phyloP scores from a whole-genome alignment of 2,888 invertebrate genomes.

The Loripinus fragilis region DNA sequence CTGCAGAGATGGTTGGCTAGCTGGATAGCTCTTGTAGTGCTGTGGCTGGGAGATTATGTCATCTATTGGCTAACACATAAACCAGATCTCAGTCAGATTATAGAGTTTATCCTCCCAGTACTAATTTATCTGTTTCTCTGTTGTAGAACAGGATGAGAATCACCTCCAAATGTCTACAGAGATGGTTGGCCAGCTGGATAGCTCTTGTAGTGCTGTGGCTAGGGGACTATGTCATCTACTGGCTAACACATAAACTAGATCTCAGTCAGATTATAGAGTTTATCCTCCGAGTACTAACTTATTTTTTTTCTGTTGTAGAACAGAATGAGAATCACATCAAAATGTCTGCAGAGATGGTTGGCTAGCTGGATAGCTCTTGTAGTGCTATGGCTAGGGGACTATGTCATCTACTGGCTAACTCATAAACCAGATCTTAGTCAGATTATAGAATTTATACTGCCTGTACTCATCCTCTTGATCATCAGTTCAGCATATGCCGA shows the following conservation, averaged over 20 bases:
- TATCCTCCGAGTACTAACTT: constrained; percentile 79
- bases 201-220: constrained; percentile 81
- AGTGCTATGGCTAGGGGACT: constrained; percentile 81
- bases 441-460: constrained; percentile 82
- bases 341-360: constrained; percentile 84
- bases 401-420: constrained; percentile 82
- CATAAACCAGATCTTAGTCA: constrained; percentile 79
- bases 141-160: constrained; percentile 81
- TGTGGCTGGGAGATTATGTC: constrained; percentile 82
- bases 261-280: constrained; percentile 81
- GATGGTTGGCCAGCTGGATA: constrained; percentile 83
- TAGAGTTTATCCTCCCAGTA: constrained; percentile 82
- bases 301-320: constrained; percentile 68
- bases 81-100: constrained; percentile 79
- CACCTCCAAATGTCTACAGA: constrained; percentile 82
- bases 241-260: constrained; percentile 81
- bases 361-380: constrained; percentile 82
- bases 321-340: constrained; percentile 81
- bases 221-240: constrained; percentile 81
- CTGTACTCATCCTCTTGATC: constrained; percentile 81
- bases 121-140: no score
- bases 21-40: constrained; percentile 80
- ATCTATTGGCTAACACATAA: constrained; percentile 82
- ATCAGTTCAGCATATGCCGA: constrained; percentile 84
- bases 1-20: constrained; percentile 84